These are phyloP conservation scores for Jordanella pulchra DNA, from an alignment of 2,797 vertebrate genomes.

Conservation along the genomic window DNA sequence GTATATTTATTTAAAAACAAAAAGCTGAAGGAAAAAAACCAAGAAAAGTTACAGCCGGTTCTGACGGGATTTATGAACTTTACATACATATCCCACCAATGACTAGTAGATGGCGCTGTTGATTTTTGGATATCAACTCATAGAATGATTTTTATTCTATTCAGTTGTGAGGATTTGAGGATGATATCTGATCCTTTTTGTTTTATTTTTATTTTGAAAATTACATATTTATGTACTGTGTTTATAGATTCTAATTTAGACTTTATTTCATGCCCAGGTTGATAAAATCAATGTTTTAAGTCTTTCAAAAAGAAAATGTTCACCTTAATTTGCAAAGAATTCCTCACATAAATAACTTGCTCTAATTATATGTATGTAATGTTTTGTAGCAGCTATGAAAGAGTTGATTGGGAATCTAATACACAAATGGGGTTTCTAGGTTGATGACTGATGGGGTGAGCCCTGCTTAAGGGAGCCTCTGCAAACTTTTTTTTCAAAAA, in stretches of 20 bases:
- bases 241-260: no score
- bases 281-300: no score
- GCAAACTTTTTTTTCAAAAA: no score
- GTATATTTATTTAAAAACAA: neutral
- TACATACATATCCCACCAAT: neutral
- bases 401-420: neutral
- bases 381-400: neutral
- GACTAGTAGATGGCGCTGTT: constrained; percentile 48
- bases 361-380: neutral
- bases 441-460: no score
- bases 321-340: neutral
- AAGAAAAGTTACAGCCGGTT: neutral
- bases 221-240: no score
- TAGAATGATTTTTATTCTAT: neutral
- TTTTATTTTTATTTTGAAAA: no score
- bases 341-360: neutral
- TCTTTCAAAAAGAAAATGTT: neutral
- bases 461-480: no score
- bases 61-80: neutral
- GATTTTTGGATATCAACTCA: neutral
- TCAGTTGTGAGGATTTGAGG: neutral
- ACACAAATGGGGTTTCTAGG: neutral
- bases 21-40: neutral
- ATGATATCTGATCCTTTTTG: no score
- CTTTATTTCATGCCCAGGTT: no score